A percentile compares a stretch with the other conserved stretches of the same genome.
These are phyloP conservation scores for Apaloderma vittatum DNA, from an alignment of 2,113 vertebrate species.

Conservation along the genomic window DNA sequence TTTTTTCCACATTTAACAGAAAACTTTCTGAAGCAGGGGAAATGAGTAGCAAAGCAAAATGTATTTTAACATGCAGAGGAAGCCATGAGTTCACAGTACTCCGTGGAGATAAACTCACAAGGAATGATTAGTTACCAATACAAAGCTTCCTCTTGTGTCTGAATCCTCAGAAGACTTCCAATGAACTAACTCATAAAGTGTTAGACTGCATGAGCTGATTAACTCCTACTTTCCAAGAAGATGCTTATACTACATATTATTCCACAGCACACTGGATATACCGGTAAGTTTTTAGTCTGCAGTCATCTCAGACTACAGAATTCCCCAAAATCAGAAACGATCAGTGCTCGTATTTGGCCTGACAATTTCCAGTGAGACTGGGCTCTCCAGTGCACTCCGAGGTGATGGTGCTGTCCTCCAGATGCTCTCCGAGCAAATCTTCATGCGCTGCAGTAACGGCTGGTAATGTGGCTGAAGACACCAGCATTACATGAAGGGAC, in stretches of 20 bases:
- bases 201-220: background rate
- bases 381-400: background rate
- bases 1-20: background rate
- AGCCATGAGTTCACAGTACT: background rate
- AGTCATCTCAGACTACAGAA: background rate
- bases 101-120: background rate
- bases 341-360: background rate
- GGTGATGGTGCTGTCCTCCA: background rate
- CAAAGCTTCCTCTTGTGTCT: background rate
- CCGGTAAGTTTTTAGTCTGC: background rate
- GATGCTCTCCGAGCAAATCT: fast-evolving
- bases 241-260: background rate
- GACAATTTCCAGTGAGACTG: background rate
- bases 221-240: background rate
- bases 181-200: background rate
- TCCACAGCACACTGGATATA: background rate
- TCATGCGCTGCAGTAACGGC: fast-evolving
- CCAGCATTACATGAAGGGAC: fast-evolving
- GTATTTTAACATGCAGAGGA: background rate
- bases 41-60: background rate
- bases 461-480: background rate
- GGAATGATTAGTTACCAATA: background rate
- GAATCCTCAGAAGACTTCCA: background rate
- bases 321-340: background rate
- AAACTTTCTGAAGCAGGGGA: background rate